Conservation (phyloP, 1,140 invertebrate genomes). For the Drosophila pectinifera region DNA sequence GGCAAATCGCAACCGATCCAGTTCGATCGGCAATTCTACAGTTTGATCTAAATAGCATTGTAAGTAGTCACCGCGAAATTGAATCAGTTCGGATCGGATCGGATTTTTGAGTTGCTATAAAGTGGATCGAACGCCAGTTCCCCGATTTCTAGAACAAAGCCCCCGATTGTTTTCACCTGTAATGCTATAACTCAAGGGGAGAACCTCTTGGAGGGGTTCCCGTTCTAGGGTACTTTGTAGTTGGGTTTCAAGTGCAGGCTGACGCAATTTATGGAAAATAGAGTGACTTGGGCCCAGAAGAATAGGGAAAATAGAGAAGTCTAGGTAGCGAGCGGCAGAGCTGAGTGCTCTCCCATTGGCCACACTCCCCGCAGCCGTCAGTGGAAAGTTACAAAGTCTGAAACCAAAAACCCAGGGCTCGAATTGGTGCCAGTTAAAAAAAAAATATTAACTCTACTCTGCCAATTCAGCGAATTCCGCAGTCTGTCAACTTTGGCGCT, state of each 20-base stretch:
- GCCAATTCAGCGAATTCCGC: conserved; percentile 34
- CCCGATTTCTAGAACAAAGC: conserved; percentile 30
- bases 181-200: conserved; percentile 14
- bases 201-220: conserved; percentile 1
- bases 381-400: conserved; percentile 51
- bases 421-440: conserved; percentile 29
- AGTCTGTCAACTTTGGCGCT: conserved; percentile 43
- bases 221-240: background rate
- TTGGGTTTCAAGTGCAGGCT: conserved; percentile 46
- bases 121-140: background rate
- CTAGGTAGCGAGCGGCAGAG: background rate
- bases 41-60: conserved; percentile 18
- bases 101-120: background rate
- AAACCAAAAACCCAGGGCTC: conserved; percentile 17
- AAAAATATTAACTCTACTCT: background rate
- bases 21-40: conserved; percentile 2
- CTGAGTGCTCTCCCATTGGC: conserved; percentile 14
- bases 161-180: conserved; percentile 21
- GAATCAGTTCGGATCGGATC: background rate
- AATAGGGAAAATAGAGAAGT: background rate
- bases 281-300: conserved; percentile 8
- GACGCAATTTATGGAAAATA: conserved; percentile 23
- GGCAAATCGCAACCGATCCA: conserved; percentile 7
- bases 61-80: conserved; percentile 12
- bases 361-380: conserved; percentile 6